Base-by-base conservation (phyloP, 1,140 invertebrate species). In the Euborellia annulipes region DNA sequence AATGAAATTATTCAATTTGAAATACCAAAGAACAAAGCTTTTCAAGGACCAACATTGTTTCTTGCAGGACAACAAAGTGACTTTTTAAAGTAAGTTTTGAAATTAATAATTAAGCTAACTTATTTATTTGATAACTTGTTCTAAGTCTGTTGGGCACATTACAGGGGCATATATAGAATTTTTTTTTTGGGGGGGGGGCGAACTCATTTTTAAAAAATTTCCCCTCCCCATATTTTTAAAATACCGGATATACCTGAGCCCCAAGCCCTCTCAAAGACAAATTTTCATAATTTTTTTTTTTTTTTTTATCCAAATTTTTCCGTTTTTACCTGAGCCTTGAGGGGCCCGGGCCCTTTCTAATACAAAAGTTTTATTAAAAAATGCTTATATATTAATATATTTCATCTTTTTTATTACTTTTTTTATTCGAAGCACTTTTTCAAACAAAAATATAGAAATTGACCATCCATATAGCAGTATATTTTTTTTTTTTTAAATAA, bases 41-140 rank as follows among this genome's bases (percentile, higher is more conserved):
- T 75, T 55, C 54, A 64, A 36, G 79, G 79, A 19, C 77, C 78
- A 11, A 80, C 81, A 6, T 60, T 88, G 0, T 94, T 94, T 60
- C 72, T 96, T 50, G 83, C 74, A 45, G 90, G 91, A 43, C 70
- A 62, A 16, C 66, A 76, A 3, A 92, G 88, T 11, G 71, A 80
- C 58, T 90, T 82, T 59, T 72, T 93, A 51, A 73, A 67, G 80
- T 85, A 68, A 68, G 63, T 52, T 0, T 3, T 21, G n/a, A 19
- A 36, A 16, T 39, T 18, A 16, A 9, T 9, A 39, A 2, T n/a
- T 39, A 13, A 1, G 37, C 1, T 8, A 2, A 39, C 9, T 2
- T 39, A 13, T 20, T 14, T 19, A 20, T 21, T 41, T 1, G 9
- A 41, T 1, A n/a, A 2, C 1, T 4, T 47, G 7, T n/a, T 22